A percentile compares a stretch with the other conserved stretches of the same genome.
phyloP scores from a whole-genome alignment of 2,797 vertebrate species.

The Masticophis lateralis region DNA sequence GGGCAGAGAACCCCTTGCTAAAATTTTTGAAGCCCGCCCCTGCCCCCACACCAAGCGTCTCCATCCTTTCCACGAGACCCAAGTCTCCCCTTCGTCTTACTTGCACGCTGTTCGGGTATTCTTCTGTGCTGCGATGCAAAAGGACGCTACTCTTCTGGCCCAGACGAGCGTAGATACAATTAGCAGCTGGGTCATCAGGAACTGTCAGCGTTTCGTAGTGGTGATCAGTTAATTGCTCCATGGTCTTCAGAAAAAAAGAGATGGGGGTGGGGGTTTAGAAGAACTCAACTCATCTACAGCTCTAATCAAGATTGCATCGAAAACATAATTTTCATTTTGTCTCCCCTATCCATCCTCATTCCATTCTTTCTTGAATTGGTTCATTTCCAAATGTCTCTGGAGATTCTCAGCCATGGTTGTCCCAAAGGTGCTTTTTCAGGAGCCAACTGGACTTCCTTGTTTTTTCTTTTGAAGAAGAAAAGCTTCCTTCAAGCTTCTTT shows the following conservation, averaged over 20 bases:
- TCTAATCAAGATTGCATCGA: too few relatives aligned
- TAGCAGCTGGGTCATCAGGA: constrained; percentile 82
- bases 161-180: constrained; percentile 84
- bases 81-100: constrained; percentile 33
- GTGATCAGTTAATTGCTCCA: constrained; percentile 90
- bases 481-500: too few relatives aligned
- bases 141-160: constrained; percentile 76
- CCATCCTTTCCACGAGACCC: not conserved
- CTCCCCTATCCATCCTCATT: not conserved
- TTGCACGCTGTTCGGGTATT: constrained; percentile 81
- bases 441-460: too few relatives aligned
- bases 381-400: not conserved
- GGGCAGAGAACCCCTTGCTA: too few relatives aligned
- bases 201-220: constrained; percentile 86
- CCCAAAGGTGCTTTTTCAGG: too few relatives aligned
- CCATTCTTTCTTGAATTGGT: not conserved
- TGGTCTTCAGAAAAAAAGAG: constrained; percentile 71
- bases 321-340: not conserved
- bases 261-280: not conserved
- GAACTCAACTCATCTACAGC: not conserved
- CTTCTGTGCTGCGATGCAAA: constrained; percentile 82
- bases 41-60: too few relatives aligned
- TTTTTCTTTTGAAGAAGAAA: too few relatives aligned
- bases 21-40: too few relatives aligned
- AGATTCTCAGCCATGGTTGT: too few relatives aligned